Percentiles rank a stretch among this genome's conserved stretches.
These are phyloP conservation scores for Ephydatia muelleri DNA, from an alignment of 37 sponge, comb jelly and placozoan genomes.

Conservation along the genomic window DNA sequence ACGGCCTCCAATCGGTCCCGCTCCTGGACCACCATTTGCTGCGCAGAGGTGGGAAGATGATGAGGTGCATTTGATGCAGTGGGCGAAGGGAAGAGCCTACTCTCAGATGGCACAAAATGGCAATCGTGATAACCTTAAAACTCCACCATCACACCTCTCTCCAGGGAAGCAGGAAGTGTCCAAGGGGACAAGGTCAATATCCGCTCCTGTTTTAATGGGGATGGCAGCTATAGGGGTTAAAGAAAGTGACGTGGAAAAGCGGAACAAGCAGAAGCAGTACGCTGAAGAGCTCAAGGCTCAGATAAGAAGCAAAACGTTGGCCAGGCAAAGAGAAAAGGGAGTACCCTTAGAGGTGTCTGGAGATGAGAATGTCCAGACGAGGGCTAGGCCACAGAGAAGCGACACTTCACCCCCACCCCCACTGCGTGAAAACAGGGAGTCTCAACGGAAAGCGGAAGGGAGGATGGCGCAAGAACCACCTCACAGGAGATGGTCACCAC, in stretches of 20 bases:
- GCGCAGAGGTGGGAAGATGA: slow-evolving; percentile 56
- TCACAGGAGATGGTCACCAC: not conserved
- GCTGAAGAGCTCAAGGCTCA: slow-evolving; percentile 65
- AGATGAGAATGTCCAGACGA: not conserved
- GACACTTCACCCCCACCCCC: not conserved
- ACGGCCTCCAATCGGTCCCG: not conserved
- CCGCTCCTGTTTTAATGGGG: slow-evolving; percentile 34
- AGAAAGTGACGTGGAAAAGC: slow-evolving; percentile 16
- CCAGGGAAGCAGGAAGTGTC: not conserved
- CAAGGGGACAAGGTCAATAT: slow-evolving; percentile 38
- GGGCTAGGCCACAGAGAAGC: not conserved
- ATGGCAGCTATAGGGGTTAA: not conserved
- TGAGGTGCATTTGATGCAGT: slow-evolving; percentile 43
- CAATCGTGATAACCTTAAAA: not conserved
- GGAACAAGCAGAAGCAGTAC: slow-evolving; percentile 50
- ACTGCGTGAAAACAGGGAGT: not conserved
- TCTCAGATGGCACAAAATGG: not conserved
- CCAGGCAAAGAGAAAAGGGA: not conserved
- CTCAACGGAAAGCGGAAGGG: not conserved
- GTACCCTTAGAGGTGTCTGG: not conserved
- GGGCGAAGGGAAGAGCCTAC: slow-evolving; percentile 28
- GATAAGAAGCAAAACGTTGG: slow-evolving; percentile 45
- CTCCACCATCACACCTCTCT: not conserved
- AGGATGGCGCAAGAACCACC: not conserved
- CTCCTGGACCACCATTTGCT: not conserved